Base-by-base conservation (phyloP, 2,888 invertebrate genomes). In the Thymelicus lineola region DNA sequence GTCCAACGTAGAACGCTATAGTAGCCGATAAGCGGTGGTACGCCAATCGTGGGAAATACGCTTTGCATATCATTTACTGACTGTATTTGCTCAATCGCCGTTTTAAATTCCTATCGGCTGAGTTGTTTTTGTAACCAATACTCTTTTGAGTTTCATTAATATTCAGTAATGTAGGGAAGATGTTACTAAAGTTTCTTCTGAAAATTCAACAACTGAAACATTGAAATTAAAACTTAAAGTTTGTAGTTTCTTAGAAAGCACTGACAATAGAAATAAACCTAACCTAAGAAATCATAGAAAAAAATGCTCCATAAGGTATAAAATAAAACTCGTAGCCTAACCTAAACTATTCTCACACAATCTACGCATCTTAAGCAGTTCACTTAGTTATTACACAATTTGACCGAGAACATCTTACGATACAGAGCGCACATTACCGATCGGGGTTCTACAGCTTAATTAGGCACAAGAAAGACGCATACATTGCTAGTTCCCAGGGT, bases 401-500 rank as follows among this genome's bases (percentile, higher is more conserved):
- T 17, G 70, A 61, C 45, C 68, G 38, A 62, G 36, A 63, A 63
- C 48, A 45, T 42, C 42, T 71, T 70, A 71, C 70, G 73, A 74
- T 75, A 81, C 78, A 80, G 81, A 82, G 72, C 71, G 70, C 75
- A 75, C 75, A 79, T 79, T 82, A 84, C 85, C 79, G 82, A 84
- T 86, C 82, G 82, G 78, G 78, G 79, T 82, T 81, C 84, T 85
- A 82, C 82, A 79, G 82, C 80, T 82, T 89, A 90, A 90, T 90
- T 90, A 90, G 80, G 77, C 79, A 72, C 78, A 80, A 81, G 62
- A 58, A 79, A 79, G 81, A 79, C 76, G 77, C 76, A 77, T 77
- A 80, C 79, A 79, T 79, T 79, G 76, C 77, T 84, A 85, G 89
- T 91, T 92, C 92, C 90, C 92, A 92, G 80, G 88, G 80, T 76